phyloP scores from a whole-genome alignment of 2,797 vertebrate genomes.

The Poeciliopsis infans region DNA sequence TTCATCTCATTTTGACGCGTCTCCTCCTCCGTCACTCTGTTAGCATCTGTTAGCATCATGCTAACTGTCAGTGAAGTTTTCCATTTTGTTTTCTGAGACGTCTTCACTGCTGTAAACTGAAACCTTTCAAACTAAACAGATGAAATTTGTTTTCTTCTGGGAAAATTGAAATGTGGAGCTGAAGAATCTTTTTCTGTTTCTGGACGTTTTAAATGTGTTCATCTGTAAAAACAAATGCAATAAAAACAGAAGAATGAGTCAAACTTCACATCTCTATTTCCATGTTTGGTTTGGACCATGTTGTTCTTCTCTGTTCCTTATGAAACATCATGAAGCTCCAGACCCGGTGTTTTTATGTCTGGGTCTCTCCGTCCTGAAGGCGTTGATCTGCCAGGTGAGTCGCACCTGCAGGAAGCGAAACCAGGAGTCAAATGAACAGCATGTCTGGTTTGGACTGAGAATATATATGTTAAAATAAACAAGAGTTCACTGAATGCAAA shows the following conservation, averaged over 20 bases:
- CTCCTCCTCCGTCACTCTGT: not conserved
- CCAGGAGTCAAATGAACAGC: not conserved
- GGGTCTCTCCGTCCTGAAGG: not conserved
- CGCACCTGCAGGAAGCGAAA: not conserved
- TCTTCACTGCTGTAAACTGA: not conserved
- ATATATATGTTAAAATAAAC: not conserved
- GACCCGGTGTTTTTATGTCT: no score
- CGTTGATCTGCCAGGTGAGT: not conserved
- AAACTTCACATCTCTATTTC: not conserved
- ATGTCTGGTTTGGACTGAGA: not conserved
- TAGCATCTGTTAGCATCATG: not conserved
- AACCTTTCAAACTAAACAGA: not conserved
- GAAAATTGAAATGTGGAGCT: not conserved
- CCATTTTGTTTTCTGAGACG: not conserved
- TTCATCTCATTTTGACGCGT: not conserved
- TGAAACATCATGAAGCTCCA: no score
- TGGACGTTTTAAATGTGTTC: not conserved
- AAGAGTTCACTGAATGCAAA: not conserved
- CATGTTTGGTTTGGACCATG: not conserved
- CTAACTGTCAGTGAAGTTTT: not conserved
- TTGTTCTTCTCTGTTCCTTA: not conserved
- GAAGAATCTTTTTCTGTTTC: not conserved
- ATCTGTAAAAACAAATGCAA: no score
- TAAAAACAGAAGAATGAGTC: not conserved
- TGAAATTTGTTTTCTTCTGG: not conserved